Evolutionary conservation across 2,888 invertebrate genomes (phyloP).

Genomic region (Pharmacophagus antenor): DNA sequence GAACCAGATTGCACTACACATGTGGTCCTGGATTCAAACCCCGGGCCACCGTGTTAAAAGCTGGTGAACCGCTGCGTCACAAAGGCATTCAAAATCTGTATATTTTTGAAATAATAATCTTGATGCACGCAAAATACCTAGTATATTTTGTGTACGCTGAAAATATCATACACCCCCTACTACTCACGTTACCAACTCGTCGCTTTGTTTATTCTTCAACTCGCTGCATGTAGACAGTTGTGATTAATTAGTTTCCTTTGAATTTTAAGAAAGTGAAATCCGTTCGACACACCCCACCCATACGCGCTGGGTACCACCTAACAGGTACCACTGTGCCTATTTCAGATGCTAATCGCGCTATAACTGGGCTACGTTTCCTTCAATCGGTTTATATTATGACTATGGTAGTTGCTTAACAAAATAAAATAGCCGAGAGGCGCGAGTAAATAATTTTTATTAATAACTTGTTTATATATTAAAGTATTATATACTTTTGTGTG

Average conservation of each 20-base stretch:
- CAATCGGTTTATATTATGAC: slow-evolving; percentile 36
- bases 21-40: too few relatives aligned
- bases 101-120: too few relatives aligned
- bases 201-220: slow-evolving; percentile 1
- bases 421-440: slow-evolving; percentile 39
- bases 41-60: too few relatives aligned
- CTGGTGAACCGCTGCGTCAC: too few relatives aligned
- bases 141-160: neutral
- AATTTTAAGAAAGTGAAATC: slow-evolving; percentile 46
- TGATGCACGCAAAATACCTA: too few relatives aligned
- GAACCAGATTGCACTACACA: too few relatives aligned
- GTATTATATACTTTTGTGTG: neutral
- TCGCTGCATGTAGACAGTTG: slow-evolving; percentile 34
- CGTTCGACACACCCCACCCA: slow-evolving; percentile 33
- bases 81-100: too few relatives aligned
- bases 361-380: slow-evolving; percentile 63
- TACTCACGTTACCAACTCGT: neutral
- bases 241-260: slow-evolving; percentile 45
- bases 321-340: slow-evolving; percentile 52
- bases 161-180: too few relatives aligned
- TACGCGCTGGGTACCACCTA: slow-evolving; percentile 38
- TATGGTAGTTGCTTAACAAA: slow-evolving; percentile 44
- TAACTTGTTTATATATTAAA: neutral
- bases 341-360: slow-evolving; percentile 64
- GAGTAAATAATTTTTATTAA: slow-evolving; percentile 10